A percentile compares a stretch with the other conserved stretches of the same genome.
Evolutionary conservation across 2,888 invertebrate species (phyloP).

Genomic region (Petrolisthes manimaculis): DNA sequence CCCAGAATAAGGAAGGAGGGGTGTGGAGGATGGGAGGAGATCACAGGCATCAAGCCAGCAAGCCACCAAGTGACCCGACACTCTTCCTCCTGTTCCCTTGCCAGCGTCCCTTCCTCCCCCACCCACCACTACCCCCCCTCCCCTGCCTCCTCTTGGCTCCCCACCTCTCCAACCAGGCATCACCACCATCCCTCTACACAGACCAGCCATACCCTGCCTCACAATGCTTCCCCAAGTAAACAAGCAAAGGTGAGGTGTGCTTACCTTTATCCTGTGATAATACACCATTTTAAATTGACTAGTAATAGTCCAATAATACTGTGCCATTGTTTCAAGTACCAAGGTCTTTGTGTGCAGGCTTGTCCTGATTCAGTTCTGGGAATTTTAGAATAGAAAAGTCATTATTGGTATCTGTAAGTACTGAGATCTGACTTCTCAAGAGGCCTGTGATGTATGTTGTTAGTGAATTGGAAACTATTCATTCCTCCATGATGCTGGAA

Average conservation of each 20-base stretch:
- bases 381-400: too few relatives aligned
- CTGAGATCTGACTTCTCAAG: too few relatives aligned
- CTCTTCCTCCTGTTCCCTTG: constrained; percentile 65
- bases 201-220: constrained; percentile 5
- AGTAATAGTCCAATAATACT: too few relatives aligned
- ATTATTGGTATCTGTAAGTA: too few relatives aligned
- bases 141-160: constrained; percentile 28
- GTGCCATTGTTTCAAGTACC: too few relatives aligned
- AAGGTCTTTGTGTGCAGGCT: too few relatives aligned
- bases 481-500: too few relatives aligned
- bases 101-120: constrained; percentile 64
- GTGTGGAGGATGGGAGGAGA: constrained; percentile 52
- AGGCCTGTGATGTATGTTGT: too few relatives aligned
- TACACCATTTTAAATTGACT: too few relatives aligned
- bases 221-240: neutral
- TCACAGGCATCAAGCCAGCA: constrained; percentile 65
- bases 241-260: constrained; percentile 10
- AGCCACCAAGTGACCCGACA: constrained; percentile 66
- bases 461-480: too few relatives aligned
- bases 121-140: constrained; percentile 46
- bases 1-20: constrained; percentile 29
- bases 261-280: neutral
- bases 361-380: too few relatives aligned
- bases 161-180: constrained; percentile 26
- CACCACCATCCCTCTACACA: constrained; percentile 6